Conservation (phyloP, 2,113 vertebrate species). For the Motacilla alba region DNA sequence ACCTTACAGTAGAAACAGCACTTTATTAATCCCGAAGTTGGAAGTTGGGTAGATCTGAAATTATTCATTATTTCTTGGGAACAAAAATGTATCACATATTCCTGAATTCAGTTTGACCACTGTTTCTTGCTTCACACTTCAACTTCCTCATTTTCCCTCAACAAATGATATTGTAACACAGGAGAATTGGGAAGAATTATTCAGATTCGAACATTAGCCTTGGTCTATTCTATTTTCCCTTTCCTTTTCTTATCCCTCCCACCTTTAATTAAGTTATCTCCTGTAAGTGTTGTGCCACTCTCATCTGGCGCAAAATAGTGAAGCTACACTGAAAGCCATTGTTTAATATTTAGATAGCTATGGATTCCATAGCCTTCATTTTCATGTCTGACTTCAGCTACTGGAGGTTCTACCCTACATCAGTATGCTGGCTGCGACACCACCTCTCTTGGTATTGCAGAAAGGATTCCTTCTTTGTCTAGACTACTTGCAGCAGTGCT, state of each 20-base stretch:
- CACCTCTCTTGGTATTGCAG: not conserved
- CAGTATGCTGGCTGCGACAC: not conserved
- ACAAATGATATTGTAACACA: not conserved
- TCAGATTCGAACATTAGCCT: not conserved
- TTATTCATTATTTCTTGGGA: not conserved
- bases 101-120: not conserved
- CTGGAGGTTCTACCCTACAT: not conserved
- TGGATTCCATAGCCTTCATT: not conserved
- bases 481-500: not conserved
- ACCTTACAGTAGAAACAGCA: not conserved
- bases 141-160: not conserved
- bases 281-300: not conserved
- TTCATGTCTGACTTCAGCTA: not conserved
- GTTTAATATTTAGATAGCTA: not conserved
- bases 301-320: not conserved
- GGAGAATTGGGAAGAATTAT: not conserved
- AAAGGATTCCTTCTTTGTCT: not conserved
- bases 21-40: not conserved
- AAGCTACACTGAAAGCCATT: not conserved
- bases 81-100: not conserved
- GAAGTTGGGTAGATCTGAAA: not conserved
- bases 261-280: not conserved
- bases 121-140: not conserved
- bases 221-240: not conserved
- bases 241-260: rapidly evolving